Percentiles rank a stretch among this genome's conserved stretches.
phyloP scores from a whole-genome alignment of 2,797 vertebrate species.

The Platalea minor region DNA sequence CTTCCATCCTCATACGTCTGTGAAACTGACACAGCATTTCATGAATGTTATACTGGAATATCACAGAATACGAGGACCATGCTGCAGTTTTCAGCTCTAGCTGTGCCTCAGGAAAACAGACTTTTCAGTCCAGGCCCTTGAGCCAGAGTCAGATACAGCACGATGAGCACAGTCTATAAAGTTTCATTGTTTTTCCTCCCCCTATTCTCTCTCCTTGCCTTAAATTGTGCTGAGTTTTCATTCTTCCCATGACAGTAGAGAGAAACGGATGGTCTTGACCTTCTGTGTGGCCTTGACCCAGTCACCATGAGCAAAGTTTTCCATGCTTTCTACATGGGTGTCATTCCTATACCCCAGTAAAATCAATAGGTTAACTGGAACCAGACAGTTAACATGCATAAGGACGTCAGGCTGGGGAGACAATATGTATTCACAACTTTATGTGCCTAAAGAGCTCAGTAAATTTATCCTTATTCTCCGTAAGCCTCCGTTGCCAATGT shows the following conservation, averaged over 20 bases:
- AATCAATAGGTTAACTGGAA: background rate
- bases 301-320: background rate
- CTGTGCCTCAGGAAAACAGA: background rate
- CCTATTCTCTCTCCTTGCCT: background rate
- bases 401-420: background rate
- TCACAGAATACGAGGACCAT: background rate
- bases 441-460: background rate
- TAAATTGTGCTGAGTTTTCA: background rate
- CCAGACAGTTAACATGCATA: background rate
- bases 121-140: background rate
- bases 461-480: background rate
- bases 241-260: background rate
- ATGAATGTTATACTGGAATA: background rate
- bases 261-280: background rate
- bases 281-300: rapidly evolving
- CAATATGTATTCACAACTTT: background rate
- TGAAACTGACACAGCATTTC: background rate
- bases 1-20: background rate
- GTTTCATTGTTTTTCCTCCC: background rate
- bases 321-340: background rate
- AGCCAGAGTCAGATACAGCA: background rate
- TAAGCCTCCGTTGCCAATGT: background rate
- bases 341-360: background rate
- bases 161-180: background rate
- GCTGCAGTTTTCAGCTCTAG: background rate